These are phyloP conservation scores for Euleptes europaea DNA, from an alignment of 2,113 vertebrate genomes.

Conservation along the genomic window DNA sequence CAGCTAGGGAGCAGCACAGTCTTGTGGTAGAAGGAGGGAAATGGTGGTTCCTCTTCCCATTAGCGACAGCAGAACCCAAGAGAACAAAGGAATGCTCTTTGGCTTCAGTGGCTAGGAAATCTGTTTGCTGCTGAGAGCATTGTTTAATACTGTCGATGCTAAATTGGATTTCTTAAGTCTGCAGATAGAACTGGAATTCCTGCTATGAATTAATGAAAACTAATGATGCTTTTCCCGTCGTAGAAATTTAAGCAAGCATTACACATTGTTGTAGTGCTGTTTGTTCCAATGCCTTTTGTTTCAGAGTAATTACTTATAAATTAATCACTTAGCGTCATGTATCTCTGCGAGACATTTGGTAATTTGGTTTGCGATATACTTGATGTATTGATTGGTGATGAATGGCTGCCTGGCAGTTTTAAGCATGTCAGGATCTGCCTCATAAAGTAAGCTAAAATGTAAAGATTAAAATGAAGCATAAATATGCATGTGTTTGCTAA, in stretches of 20 bases:
- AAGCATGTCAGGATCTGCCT: background rate
- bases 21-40: background rate
- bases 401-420: background rate
- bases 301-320: background rate
- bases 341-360: background rate
- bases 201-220: background rate
- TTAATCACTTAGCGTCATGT: background rate
- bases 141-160: background rate
- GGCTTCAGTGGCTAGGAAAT: slow-evolving; percentile 14
- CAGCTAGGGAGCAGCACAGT: background rate
- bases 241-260: background rate
- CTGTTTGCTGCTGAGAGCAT: background rate
- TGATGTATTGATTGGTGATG: background rate
- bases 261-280: background rate
- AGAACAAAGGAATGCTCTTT: background rate
- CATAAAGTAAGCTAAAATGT: background rate
- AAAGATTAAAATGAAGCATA: background rate
- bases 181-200: background rate
- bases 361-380: background rate
- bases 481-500: background rate
- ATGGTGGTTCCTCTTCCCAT: background rate
- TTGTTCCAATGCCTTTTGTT: background rate
- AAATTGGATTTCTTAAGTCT: background rate
- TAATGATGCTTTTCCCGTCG: background rate
- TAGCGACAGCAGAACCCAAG: background rate